These are phyloP conservation scores for Cochlearius cochlearius DNA, from an alignment of 2,113 vertebrate genomes.

Conservation along the genomic window DNA sequence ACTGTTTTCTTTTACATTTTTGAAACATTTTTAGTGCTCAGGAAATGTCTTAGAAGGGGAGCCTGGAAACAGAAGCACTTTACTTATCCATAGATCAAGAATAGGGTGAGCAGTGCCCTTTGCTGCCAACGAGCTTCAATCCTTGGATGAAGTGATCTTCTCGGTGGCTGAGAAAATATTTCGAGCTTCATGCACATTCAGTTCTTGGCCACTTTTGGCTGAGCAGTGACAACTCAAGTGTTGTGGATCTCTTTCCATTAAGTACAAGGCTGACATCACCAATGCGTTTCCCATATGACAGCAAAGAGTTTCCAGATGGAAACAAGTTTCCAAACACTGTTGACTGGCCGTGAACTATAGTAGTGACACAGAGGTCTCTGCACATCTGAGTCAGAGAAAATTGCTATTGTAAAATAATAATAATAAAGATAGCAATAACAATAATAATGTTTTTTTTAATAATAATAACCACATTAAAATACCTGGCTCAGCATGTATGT, in stretches of 20 bases:
- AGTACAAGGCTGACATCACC: conserved; percentile 9
- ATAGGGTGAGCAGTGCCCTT: neutral
- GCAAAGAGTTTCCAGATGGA: conserved; percentile 50
- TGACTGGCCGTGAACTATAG: neutral
- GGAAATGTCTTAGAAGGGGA: conserved; percentile 37
- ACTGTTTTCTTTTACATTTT: conserved; percentile 63
- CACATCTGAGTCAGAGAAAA: conserved; percentile 1
- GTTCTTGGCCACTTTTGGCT: neutral
- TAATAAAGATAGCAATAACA: neutral
- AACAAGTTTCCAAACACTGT: neutral
- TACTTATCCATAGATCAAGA: neutral
- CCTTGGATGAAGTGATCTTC: neutral
- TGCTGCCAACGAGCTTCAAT: neutral
- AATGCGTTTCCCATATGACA: conserved; percentile 39
- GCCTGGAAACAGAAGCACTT: conserved; percentile 49
- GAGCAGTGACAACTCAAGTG: neutral
- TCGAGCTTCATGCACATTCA: neutral
- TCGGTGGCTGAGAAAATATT: neutral
- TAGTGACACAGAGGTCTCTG: neutral
- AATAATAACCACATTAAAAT: neutral
- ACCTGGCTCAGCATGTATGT: neutral
- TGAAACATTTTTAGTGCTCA: conserved; percentile 45
- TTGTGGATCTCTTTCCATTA: conserved; percentile 3
- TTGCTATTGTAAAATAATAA: neutral
- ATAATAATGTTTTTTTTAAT: neutral